Percentiles rank a stretch among this genome's conserved stretches.
phyloP scores from a whole-genome alignment of 1,140 invertebrate species.

The Drosophila repletoides region DNA sequence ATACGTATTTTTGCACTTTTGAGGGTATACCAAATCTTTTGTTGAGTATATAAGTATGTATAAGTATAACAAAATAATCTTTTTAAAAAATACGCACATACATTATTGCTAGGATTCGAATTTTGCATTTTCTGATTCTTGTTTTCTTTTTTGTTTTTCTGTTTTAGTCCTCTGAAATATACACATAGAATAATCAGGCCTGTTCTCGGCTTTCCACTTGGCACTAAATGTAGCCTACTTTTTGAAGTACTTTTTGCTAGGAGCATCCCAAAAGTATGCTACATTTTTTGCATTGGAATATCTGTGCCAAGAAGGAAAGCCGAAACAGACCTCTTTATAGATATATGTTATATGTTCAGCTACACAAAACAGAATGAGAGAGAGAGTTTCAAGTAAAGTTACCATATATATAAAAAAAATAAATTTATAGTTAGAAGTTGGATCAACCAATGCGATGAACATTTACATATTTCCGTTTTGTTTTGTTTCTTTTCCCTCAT shows the following conservation, averaged over 20 bases:
- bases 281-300: too few species aligned
- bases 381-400: conserved; percentile 41
- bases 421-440: conserved; percentile 39
- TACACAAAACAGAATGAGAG: conserved; percentile 41
- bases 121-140: not conserved
- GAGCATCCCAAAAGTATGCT: too few species aligned
- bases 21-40: conserved; percentile 53
- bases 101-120: conserved; percentile 63
- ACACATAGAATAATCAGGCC: conserved; percentile 46
- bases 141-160: conserved; percentile 32
- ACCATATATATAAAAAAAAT: conserved; percentile 57
- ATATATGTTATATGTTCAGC: conserved; percentile 30
- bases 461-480: conserved; percentile 22
- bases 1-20: conserved; percentile 52
- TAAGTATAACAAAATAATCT: conserved; percentile 67
- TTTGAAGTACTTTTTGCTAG: too few species aligned
- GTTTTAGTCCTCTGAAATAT: conserved; percentile 41
- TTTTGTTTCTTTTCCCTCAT: conserved; percentile 28
- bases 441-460: conserved; percentile 39
- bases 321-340: too few species aligned
- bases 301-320: too few species aligned
- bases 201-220: too few species aligned
- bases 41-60: conserved; percentile 59
- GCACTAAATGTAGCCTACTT: too few species aligned
- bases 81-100: conserved; percentile 46